Evolutionary conservation across 2,888 invertebrate genomes (phyloP), one percentile per base, ranked within the genome.

Genomic region (Latrodectus elegans): DNA sequence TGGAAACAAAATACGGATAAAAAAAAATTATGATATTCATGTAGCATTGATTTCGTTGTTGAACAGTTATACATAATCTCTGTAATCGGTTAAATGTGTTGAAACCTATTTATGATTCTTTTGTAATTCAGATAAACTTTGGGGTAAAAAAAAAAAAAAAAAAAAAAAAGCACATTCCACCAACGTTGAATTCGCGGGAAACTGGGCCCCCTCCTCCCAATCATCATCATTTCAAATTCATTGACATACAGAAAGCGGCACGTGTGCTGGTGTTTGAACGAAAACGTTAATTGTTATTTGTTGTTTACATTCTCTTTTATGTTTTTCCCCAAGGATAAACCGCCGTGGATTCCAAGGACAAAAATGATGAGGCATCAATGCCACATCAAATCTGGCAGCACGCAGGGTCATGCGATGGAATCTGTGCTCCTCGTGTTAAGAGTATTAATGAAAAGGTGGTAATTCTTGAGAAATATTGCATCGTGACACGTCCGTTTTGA

Each of bases 261-360:
- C 79, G 79, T 71, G 70, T 60, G 17, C 52, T 60, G 51, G 8
- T 11, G 12, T 55, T 75, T 64, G 49, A 51, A 53, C 53, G n/a
- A 26, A 60, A 80, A 64, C 71, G 11, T 38, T 22, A 72, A 80
- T 72, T 71, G 49, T 64, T 72, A 71, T 80, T 72, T 53, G 68
- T 80, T 80, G 71, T 80, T 80, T 72, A 80, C 72, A 14, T 64
- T 80, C 67, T 77, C 22, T 53, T 78, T 64, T 78, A 65, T 78
- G 52, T 10, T 8, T 65, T 64, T 17, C 72, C 64, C 17, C 74
- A 73, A 81, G 74, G 81, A 52, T 81, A 81, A 81, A 72, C 67
- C 55, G n/a, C 22, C 51, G 80, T 70, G 55, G 49, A 22, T 64
- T 15, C 53, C 80, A 81, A 81, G 81, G 81, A 74, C 81, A 38